A percentile compares a stretch with the other conserved stretches of the same genome.
These are phyloP conservation scores for Leptopterna dolabrata DNA, from an alignment of 2,888 invertebrate genomes.

Conservation along the genomic window DNA sequence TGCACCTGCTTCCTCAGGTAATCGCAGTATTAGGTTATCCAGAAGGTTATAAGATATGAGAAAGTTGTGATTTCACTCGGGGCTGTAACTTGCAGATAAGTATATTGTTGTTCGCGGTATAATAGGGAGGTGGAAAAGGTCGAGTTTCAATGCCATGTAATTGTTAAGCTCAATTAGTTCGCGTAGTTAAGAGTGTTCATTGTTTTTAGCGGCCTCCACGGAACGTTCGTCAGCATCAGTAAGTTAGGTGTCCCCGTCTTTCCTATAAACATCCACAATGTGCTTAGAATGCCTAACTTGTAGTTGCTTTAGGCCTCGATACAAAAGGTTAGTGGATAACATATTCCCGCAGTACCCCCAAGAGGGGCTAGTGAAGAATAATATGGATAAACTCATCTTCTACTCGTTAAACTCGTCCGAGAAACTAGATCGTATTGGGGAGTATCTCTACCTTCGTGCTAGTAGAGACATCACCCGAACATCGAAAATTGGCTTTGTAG, in stretches of 20 bases:
- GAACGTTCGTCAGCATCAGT: not conserved
- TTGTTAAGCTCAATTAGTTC: not conserved
- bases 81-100: too few relatives aligned
- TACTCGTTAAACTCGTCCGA: constrained; percentile 98
- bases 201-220: not conserved
- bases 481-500: constrained; percentile 79
- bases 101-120: not conserved
- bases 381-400: constrained; percentile 99
- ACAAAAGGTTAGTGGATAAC: constrained; percentile 97
- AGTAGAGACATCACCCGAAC: constrained; percentile 89
- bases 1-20: too few relatives aligned
- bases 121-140: not conserved
- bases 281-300: constrained; percentile 84
- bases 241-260: not conserved
- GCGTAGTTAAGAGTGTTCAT: not conserved
- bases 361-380: constrained; percentile 96
- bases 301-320: constrained; percentile 87
- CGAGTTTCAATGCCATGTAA: constrained; percentile 39
- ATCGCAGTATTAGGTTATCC: not conserved
- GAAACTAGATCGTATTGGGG: constrained; percentile 97
- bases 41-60: not conserved
- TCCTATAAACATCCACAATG: constrained; percentile 3
- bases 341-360: constrained; percentile 95
- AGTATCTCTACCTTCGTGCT: constrained; percentile 92
- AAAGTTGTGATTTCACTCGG: not conserved